Base-by-base conservation (phyloP, 2,797 vertebrate species). In the Melanotaenia nigrans region DNA sequence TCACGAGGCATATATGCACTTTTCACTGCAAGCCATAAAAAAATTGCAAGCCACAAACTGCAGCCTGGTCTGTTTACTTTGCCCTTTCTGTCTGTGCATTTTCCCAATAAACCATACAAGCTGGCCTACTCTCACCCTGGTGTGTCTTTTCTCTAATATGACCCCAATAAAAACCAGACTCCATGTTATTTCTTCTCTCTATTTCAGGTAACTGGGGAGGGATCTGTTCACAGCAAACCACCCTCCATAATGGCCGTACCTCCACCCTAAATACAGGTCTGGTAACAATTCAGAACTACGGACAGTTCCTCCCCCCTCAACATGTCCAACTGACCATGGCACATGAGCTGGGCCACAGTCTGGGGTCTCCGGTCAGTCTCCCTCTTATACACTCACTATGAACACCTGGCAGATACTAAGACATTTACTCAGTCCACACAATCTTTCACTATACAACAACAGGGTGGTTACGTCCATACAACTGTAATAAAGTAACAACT, bases 291-390 rank as follows among this genome's bases (percentile, higher is more conserved):
- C 94, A 96, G 92, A 96, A 95, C 79, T 96, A 94, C 1, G 95
- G 95, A 65, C 81, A 84, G 47, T 91, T 93, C 62, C 87, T 95
- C 56, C 93, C 94, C 1, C 53, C 92, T 6, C 92, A 86, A 49
- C 87, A 92, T 8, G 83, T 96, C 72, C 95, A 95, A 62, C 86
- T 96, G 61, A 95, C 95, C 30, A 53, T 96, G 0, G 95, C 95
- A 5, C 96, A 96, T 6, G 96, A 96, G 72, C 85, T 96, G 7
- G 95, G 95, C 9, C 96, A 96, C 91, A 96, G 95, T 71, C 79
- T 96, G 53, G 96, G 96, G 25, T 85, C 95, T 3, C 91, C 92
- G 56, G 96, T 96, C 64, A 95, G 95, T 94, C 32, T 1, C 42
- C n/a, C 1, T 24, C 24, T 3, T 13, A 20, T 1, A 54, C 35